Evolutionary conservation across 2,113 vertebrate genomes (phyloP).

Genomic region (Desmodus rotundus): DNA sequence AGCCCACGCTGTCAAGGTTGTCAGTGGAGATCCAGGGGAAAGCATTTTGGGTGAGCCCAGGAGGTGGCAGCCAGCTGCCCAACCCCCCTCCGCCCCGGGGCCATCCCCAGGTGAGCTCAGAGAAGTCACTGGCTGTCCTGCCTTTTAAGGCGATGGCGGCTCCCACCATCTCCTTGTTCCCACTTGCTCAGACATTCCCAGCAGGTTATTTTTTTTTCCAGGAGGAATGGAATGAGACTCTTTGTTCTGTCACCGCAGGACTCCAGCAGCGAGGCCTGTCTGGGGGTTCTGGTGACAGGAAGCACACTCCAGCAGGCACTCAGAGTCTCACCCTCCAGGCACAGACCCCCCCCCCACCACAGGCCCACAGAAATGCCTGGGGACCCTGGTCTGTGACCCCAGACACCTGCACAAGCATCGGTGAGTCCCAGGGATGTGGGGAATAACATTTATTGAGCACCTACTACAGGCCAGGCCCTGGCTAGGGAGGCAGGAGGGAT

Average conservation of each 20-base stretch:
- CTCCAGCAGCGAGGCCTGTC: background rate
- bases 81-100: background rate
- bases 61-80: background rate
- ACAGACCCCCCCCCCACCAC: background rate
- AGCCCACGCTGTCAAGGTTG: too few relatives aligned
- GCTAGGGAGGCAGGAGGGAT: background rate
- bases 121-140: background rate
- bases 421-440: fast-evolving
- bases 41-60: background rate
- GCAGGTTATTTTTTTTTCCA: background rate
- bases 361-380: background rate
- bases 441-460: background rate
- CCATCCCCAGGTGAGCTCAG: background rate
- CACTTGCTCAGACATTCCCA: constrained; percentile 63
- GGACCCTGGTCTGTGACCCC: background rate
- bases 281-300: background rate
- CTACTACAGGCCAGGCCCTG: background rate
- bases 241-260: background rate
- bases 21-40: fast-evolving
- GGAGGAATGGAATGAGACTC: constrained; percentile 58
- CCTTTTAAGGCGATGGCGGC: constrained; percentile 64
- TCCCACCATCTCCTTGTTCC: constrained; percentile 47
- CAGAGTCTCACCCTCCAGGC: background rate
- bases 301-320: background rate
- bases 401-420: background rate